Evolutionary conservation across 2,888 invertebrate species (phyloP).

Genomic region (Fragum fragum): DNA sequence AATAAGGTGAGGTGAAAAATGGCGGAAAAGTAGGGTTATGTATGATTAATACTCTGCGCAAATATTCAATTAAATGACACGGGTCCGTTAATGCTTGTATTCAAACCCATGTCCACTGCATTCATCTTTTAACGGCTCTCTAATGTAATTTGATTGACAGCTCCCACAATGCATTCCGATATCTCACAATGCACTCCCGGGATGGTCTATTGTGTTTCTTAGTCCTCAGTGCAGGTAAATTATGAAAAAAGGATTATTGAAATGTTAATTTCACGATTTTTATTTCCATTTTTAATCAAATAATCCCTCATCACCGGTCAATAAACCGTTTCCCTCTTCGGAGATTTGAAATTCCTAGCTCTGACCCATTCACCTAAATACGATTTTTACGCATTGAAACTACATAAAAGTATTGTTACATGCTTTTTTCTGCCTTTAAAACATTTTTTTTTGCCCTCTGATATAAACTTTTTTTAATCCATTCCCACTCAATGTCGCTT

Average conservation of each 20-base stretch:
- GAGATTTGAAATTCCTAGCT: no score
- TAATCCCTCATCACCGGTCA: slow-evolving; percentile 14
- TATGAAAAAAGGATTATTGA: slow-evolving; percentile 28
- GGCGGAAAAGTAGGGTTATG: background rate
- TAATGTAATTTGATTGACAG: slow-evolving; percentile 28
- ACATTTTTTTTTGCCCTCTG: no score
- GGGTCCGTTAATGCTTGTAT: slow-evolving; percentile 20
- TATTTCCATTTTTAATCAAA: slow-evolving; percentile 16
- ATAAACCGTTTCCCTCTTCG: slow-evolving; percentile 8
- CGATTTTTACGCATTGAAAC: no score
- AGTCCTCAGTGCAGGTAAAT: slow-evolving; percentile 19
- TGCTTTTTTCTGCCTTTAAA: no score
- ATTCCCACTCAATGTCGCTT: no score
- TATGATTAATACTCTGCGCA: slow-evolving; percentile 14
- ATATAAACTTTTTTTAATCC: no score
- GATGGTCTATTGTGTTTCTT: background rate
- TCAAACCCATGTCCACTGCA: slow-evolving; percentile 25
- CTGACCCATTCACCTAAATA: no score
- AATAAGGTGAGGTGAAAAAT: background rate
- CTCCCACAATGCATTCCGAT: slow-evolving; percentile 29
- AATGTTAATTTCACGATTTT: slow-evolving; percentile 29
- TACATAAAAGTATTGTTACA: no score
- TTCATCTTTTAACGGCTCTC: slow-evolving; percentile 22
- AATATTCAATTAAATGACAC: slow-evolving; percentile 27
- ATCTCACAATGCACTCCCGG: slow-evolving; percentile 29